A percentile compares a stretch with the other conserved stretches of the same genome.
phyloP scores from a whole-genome alignment of 2,797 vertebrate genomes.

The Salarias fasciatus region DNA sequence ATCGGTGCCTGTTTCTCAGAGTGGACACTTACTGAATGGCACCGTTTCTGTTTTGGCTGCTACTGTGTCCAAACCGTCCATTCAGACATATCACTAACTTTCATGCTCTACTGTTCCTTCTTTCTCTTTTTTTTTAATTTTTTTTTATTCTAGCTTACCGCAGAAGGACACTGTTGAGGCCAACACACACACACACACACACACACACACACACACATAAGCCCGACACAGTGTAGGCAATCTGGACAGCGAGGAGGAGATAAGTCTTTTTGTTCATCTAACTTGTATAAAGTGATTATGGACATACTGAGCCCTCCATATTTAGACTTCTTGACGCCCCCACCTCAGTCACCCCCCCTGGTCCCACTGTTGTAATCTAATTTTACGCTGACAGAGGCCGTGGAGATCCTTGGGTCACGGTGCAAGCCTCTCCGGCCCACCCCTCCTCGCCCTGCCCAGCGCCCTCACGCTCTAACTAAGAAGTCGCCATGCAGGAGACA shows the following conservation, averaged over 20 bases:
- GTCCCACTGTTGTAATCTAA: constrained; percentile 84
- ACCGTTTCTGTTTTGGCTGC: constrained; percentile 56
- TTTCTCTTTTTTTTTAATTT: too few relatives aligned
- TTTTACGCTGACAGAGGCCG: constrained; percentile 85
- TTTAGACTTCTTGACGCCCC: constrained; percentile 88
- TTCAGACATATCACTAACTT: constrained; percentile 49
- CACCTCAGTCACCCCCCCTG: constrained; percentile 73
- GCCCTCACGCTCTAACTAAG: constrained; percentile 76
- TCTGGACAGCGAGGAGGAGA: constrained; percentile 76
- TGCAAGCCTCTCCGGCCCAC: constrained; percentile 62
- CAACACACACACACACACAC: constrained; percentile 17
- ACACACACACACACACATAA: constrained; percentile 18
- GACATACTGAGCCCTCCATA: constrained; percentile 81
- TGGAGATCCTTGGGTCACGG: constrained; percentile 82
- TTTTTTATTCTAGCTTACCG: not conserved
- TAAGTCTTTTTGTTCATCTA: constrained; percentile 80
- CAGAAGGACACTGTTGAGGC: constrained; percentile 31
- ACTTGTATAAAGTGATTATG: constrained; percentile 86
- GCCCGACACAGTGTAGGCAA: constrained; percentile 57
- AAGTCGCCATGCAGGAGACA: constrained; percentile 83
- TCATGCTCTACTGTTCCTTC: constrained; percentile 38
- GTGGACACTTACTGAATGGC: constrained; percentile 42
- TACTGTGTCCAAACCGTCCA: constrained; percentile 45
- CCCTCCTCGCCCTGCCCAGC: constrained; percentile 43
- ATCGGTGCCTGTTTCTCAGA: constrained; percentile 37